phyloP scores from a whole-genome alignment of 2,113 vertebrate genomes.

The Bucco capensis region DNA sequence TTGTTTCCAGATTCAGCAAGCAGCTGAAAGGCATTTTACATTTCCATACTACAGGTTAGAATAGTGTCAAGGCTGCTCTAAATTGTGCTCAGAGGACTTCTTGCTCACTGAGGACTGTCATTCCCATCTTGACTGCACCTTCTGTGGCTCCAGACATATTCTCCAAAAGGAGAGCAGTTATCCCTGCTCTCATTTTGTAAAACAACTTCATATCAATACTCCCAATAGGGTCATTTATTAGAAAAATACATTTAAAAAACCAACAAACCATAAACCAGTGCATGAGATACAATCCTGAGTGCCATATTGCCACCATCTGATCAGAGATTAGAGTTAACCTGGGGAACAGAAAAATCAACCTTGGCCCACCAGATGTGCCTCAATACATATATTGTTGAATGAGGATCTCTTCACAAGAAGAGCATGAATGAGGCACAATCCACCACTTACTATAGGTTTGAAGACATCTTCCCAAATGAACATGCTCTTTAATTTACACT shows the following conservation, averaged over 20 bases:
- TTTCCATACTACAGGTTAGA: slow-evolving; percentile 20
- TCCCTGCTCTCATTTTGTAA: neutral
- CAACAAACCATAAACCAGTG: neutral
- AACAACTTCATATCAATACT: neutral
- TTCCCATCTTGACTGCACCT: neutral
- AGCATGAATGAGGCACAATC: neutral
- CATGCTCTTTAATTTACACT: neutral
- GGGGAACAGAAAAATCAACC: neutral
- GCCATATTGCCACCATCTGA: neutral
- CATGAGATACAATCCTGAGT: neutral
- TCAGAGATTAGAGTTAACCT: neutral
- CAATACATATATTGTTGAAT: neutral
- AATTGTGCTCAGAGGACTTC: neutral
- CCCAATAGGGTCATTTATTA: neutral
- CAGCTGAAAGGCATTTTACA: slow-evolving; percentile 52
- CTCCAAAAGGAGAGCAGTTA: neutral
- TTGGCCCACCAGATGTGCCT: neutral
- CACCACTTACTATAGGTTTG: neutral
- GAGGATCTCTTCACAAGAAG: neutral
- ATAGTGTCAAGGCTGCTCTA: neutral
- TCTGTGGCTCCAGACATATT: neutral
- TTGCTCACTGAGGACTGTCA: neutral
- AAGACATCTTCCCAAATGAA: slow-evolving; percentile 6
- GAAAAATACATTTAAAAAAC: neutral
- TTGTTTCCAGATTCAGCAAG: slow-evolving; percentile 16